Evolutionary conservation across 1,140 invertebrate genomes (phyloP), one percentile per base, ranked within the genome.

Genomic region (Euglossa dilemma): DNA sequence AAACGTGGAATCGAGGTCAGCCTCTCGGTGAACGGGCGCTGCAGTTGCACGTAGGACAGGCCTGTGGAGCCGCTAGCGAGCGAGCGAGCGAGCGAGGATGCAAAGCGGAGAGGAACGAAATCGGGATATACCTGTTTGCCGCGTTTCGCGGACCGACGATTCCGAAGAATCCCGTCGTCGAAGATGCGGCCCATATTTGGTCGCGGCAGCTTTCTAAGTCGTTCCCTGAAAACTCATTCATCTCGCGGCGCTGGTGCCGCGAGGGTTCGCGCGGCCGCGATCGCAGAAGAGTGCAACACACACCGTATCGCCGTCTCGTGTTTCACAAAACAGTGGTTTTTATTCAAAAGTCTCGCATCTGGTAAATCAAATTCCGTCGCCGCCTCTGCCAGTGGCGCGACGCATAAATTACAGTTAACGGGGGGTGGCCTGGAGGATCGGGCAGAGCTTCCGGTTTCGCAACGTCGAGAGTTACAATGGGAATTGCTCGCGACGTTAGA

Each of bases 281-380:
- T 1, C n/a, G 23, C 3, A 43, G 7, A 23, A 25, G 23, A 23
- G 52, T 28, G 36, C 4, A 67, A 71, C 36, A 36, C 1, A 36
- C 36, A 36, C 36, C 36, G 36, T n/a, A n/a, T 36, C 63, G 36
- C n/a, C 9, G 36, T 71, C 2, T 16, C 82, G 54, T 83, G 57
- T 43, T 88, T 80, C 83, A 71, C 78, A 85, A 87, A 87, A 87
- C 77, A 83, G 66, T 73, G 28, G 28, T 75, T 76, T 90, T 36
- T 90, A 85, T 89, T 87, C n/a, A 88, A 84, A 89, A 90, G 87
- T 86, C 74, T 90, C 80, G 84, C 87, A 89, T 89, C 89, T 86
- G 83, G 87, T 87, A 89, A 87, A 90, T 90, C 89, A 90, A 87
- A 84, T 85, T 85, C 86, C 83, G 86, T 89, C 85, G 83, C 84